Conservation (phyloP, 2,113 vertebrate genomes). For the Peromyscus leucopus region DNA sequence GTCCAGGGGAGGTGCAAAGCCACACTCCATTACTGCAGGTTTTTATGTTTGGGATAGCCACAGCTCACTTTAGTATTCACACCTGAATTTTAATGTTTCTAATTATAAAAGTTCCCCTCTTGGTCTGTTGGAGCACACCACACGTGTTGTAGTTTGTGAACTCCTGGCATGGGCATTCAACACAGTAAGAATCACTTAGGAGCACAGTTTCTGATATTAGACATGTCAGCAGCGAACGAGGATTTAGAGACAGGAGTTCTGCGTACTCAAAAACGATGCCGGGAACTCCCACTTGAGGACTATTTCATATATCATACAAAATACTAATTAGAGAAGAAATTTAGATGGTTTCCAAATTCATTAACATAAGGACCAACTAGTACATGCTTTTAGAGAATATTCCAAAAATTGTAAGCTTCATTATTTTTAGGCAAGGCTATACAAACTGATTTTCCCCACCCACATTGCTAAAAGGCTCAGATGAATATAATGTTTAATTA, state of each 20-base stretch:
- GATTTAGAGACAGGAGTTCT: neutral
- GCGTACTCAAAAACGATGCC: rapidly evolving
- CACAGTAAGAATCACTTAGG: neutral
- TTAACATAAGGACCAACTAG: neutral
- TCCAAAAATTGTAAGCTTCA: neutral
- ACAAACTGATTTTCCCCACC: neutral
- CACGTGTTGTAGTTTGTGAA: rapidly evolving
- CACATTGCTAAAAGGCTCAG: neutral
- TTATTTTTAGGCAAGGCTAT: neutral
- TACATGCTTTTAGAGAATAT: neutral
- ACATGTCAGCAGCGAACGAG: neutral
- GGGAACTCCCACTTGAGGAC: neutral
- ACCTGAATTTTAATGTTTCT: neutral
- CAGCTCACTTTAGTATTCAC: neutral
- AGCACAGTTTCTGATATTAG: neutral
- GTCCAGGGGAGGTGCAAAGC: rapidly evolving
- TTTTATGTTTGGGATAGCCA: neutral
- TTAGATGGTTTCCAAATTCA: neutral
- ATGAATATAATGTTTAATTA: neutral
- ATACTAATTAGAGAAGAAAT: neutral
- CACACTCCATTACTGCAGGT: rapidly evolving
- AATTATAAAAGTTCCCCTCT: neutral
- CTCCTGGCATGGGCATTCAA: neutral
- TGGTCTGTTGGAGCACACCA: rapidly evolving
- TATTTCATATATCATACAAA: neutral